Percentiles rank a stretch among this genome's conserved stretches.
phyloP scores from a whole-genome alignment of 1,140 invertebrate species.

The Gryllus bimaculatus region DNA sequence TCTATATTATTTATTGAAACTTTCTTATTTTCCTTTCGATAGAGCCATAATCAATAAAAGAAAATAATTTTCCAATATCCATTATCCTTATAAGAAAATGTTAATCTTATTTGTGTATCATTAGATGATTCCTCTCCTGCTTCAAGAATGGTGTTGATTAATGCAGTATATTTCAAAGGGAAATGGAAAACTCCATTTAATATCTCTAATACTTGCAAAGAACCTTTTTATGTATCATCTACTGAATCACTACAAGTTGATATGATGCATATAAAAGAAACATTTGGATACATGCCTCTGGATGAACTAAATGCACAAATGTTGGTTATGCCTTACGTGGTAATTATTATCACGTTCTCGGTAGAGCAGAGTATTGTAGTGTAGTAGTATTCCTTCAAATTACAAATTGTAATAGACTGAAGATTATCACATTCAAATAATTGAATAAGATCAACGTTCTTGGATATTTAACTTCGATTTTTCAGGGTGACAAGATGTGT shows the following conservation, averaged over 20 bases:
- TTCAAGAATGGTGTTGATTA: neutral
- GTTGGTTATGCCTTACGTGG: neutral
- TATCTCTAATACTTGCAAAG: slow-evolving; percentile 6
- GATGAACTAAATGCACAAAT: neutral
- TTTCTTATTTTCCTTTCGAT: too few species aligned
- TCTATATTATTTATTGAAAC: too few species aligned
- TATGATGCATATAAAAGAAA: neutral
- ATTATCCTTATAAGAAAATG: too few species aligned
- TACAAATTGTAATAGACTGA: neutral
- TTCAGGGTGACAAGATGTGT: slow-evolving; percentile 39
- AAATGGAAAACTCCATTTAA: neutral
- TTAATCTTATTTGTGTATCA: too few species aligned
- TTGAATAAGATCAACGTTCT: neutral
- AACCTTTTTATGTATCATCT: too few species aligned
- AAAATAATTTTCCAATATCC: too few species aligned
- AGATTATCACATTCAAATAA: neutral
- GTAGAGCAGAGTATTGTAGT: neutral
- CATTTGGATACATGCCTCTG: neutral
- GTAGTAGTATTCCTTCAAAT: neutral
- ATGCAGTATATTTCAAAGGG: neutral
- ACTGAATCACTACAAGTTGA: too few species aligned
- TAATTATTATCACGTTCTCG: neutral
- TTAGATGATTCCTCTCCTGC: too few species aligned
- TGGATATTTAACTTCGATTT: slow-evolving; percentile 23
- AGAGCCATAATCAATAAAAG: too few species aligned